Evolutionary conservation across 2,888 invertebrate species (phyloP).

Genomic region (Troglohyphantes excavatus): DNA sequence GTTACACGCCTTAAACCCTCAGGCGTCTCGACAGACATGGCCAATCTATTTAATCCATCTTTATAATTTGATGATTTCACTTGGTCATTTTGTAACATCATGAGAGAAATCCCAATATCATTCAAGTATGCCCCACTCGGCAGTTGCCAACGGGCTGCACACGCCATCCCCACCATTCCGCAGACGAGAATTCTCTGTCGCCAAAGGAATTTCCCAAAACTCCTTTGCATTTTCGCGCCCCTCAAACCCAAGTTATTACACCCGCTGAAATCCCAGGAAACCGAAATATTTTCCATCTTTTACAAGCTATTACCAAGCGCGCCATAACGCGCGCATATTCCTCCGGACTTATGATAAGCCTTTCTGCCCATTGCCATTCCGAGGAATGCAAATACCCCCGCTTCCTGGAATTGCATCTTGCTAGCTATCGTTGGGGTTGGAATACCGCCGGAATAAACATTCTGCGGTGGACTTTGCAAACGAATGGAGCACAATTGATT

Average conservation of each 20-base stretch:
- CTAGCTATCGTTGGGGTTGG: not conserved
- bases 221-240: conserved; percentile 10
- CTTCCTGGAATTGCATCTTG: conserved; percentile 23
- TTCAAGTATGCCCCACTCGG: not conserved
- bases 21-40: too few species aligned
- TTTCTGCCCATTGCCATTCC: conserved; percentile 23
- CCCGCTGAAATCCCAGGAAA: not conserved
- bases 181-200: not conserved
- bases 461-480: not conserved
- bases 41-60: too few species aligned
- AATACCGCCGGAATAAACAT: conserved; percentile 10
- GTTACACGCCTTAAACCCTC: too few species aligned
- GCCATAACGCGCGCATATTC: too few species aligned
- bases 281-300: not conserved
- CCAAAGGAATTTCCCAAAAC: conserved; percentile 14
- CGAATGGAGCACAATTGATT: not conserved
- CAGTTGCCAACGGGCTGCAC: not conserved
- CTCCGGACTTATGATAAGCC: not conserved
- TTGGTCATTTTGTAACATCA: too few species aligned
- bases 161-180: not conserved
- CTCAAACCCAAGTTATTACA: not conserved
- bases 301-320: conserved; percentile 17
- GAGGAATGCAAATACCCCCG: conserved; percentile 41
- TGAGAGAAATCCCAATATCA: not conserved
- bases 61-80: too few species aligned